Conservation (phyloP, 2,113 vertebrate species). For the Equus quagga region DNA sequence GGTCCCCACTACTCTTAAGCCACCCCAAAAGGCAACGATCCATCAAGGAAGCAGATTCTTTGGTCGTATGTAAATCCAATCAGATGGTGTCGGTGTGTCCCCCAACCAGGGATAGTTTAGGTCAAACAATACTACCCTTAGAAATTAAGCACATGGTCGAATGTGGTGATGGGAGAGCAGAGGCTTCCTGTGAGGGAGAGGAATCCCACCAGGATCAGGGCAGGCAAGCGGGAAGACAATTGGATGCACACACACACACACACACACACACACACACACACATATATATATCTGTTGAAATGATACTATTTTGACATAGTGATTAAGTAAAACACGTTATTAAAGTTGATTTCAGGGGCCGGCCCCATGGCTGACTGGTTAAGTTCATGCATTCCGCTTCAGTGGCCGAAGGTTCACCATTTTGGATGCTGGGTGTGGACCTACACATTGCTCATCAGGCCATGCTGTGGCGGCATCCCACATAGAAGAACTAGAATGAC, state of each 20-base stretch:
- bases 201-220: not conserved
- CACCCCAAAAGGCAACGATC: not conserved
- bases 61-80: fast-evolving
- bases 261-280: not conserved
- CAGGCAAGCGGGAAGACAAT: not conserved
- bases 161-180: not conserved
- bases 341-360: not conserved
- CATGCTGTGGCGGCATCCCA: too few species aligned
- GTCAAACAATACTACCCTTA: fast-evolving
- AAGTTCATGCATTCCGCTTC: too few species aligned
- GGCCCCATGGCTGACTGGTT: too few species aligned
- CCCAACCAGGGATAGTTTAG: not conserved
- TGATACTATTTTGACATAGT: not conserved
- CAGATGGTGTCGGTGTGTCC: not conserved
- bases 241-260: not conserved
- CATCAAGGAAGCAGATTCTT: not conserved
- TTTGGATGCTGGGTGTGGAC: too few species aligned
- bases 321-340: not conserved
- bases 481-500: too few species aligned
- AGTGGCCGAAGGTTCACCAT: too few species aligned
- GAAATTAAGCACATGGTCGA: too few species aligned
- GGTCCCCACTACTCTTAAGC: too few species aligned
- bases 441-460: too few species aligned
- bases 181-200: too few species aligned
- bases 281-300: not conserved